Conservation (phyloP, 2,888 invertebrate species). For the Disparrhopalites patrizii region DNA sequence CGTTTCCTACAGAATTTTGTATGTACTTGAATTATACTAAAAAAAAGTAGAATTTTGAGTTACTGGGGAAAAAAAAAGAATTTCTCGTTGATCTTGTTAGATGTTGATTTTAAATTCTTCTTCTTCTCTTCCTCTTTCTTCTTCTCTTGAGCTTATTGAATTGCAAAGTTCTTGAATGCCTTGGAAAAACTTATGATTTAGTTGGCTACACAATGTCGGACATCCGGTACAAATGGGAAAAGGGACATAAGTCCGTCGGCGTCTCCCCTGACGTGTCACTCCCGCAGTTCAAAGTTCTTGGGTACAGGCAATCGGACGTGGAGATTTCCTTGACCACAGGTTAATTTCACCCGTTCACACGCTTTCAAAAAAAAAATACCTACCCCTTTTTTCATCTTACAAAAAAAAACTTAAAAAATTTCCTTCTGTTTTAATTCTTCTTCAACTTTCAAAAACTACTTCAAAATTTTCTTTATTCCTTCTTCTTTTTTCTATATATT, state of each 20-base stretch:
- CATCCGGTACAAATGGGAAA: slow-evolving; percentile 96
- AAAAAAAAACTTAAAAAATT: not conserved
- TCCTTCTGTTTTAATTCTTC: slow-evolving; percentile 15
- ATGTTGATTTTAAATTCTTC: too few species aligned
- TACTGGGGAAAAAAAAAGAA: too few species aligned
- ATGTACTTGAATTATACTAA: too few species aligned
- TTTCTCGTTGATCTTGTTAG: too few species aligned
- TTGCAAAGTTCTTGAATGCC: slow-evolving; percentile 31
- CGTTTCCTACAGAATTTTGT: too few species aligned
- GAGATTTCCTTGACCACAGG: slow-evolving; percentile 96
- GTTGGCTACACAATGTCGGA: slow-evolving; percentile 98
- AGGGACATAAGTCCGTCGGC: slow-evolving; percentile 90
- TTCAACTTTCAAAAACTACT: too few species aligned
- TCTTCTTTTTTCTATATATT: slow-evolving; percentile 7
- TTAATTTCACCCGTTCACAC: slow-evolving; percentile 53
- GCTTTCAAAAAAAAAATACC: slow-evolving; percentile 27
- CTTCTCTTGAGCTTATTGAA: slow-evolving; percentile 27
- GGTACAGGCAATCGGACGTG: slow-evolving; percentile 91
- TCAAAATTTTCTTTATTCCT: not conserved
- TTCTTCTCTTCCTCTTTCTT: slow-evolving; percentile 19
- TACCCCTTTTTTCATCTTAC: slow-evolving; percentile 24
- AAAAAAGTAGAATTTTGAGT: too few species aligned
- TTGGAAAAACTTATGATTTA: slow-evolving; percentile 59
- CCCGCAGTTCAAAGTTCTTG: slow-evolving; percentile 97
- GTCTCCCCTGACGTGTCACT: slow-evolving; percentile 93